These are phyloP conservation scores for Columba livia DNA, from an alignment of 2,113 vertebrate species.

Conservation along the genomic window DNA sequence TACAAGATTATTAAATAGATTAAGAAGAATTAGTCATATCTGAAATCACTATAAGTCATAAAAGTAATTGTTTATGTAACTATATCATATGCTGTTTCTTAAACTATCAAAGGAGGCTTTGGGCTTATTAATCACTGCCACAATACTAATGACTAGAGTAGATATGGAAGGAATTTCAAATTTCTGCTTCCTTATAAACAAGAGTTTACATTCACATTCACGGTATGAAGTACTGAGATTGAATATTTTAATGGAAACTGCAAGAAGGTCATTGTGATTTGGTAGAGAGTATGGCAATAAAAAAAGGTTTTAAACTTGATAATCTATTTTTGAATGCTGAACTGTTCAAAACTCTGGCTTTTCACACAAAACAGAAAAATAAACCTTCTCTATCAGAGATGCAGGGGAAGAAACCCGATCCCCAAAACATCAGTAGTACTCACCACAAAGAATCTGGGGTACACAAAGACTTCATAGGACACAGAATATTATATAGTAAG, in stretches of 20 bases:
- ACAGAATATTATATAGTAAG: not conserved
- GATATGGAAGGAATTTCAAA: constrained; percentile 4
- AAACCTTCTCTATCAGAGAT: not conserved
- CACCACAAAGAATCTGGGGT: not conserved
- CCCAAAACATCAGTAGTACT: not conserved
- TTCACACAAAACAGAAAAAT: not conserved
- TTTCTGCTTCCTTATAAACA: not conserved
- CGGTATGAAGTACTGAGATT: not conserved
- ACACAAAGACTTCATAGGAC: not conserved
- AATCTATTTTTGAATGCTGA: not conserved
- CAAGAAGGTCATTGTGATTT: not conserved
- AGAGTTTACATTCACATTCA: constrained; percentile 1
- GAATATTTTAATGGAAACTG: constrained; percentile 1
- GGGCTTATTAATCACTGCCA: not conserved
- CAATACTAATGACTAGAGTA: not conserved
- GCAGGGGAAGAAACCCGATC: not conserved
- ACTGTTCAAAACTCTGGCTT: not conserved
- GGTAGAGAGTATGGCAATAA: not conserved
- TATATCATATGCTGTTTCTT: not conserved
- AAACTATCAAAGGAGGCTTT: not conserved
- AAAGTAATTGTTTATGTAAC: not conserved
- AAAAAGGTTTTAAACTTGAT: constrained; percentile 4
- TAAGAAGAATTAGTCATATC: not conserved
- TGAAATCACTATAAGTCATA: not conserved
- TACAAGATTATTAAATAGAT: not conserved